phyloP scores from a whole-genome alignment of 2,797 vertebrate genomes.

The Gallirallus australis region DNA sequence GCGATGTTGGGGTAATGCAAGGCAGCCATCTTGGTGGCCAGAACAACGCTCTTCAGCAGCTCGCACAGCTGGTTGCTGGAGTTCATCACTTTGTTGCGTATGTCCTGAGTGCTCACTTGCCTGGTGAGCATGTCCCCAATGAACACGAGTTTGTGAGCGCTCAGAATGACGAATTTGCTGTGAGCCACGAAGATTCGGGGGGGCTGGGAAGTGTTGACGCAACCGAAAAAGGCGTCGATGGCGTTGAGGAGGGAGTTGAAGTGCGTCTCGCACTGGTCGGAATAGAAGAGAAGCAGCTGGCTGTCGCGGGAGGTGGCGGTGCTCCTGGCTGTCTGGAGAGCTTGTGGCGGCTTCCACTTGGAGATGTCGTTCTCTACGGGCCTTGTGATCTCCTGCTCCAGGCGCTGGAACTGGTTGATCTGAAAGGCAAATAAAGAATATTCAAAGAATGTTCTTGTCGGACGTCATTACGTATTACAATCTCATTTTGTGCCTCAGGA shows the following conservation, averaged over 20 bases:
- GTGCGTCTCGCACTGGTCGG: constrained; percentile 93
- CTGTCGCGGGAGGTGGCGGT: constrained; percentile 80
- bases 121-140: constrained; percentile 93
- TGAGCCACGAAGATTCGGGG: constrained; percentile 95
- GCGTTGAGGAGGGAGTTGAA: constrained; percentile 92
- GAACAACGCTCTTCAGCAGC: constrained; percentile 91
- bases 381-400: constrained; percentile 95
- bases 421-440: constrained; percentile 65
- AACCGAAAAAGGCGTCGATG: constrained; percentile 93
- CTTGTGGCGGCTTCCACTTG: constrained; percentile 85
- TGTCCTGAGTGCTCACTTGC: constrained; percentile 86
- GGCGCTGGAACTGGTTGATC: constrained; percentile 93
- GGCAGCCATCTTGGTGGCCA: constrained; percentile 91
- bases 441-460: accelerated
- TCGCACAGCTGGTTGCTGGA: constrained; percentile 94
- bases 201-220: constrained; percentile 89
- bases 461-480: accelerated
- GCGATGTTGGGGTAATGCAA: constrained; percentile 91
- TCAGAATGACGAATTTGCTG: constrained; percentile 96
- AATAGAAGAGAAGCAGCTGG: constrained; percentile 92
- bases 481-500: not conserved
- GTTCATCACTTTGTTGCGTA: constrained; percentile 92
- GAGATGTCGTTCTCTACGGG: constrained; percentile 95
- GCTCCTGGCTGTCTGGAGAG: constrained; percentile 65
- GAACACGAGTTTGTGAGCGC: constrained; percentile 97